A percentile compares a stretch with the other conserved stretches of the same genome.
These are phyloP conservation scores for Marmota monax DNA, from an alignment of 2,113 vertebrate genomes.

Conservation along the genomic window DNA sequence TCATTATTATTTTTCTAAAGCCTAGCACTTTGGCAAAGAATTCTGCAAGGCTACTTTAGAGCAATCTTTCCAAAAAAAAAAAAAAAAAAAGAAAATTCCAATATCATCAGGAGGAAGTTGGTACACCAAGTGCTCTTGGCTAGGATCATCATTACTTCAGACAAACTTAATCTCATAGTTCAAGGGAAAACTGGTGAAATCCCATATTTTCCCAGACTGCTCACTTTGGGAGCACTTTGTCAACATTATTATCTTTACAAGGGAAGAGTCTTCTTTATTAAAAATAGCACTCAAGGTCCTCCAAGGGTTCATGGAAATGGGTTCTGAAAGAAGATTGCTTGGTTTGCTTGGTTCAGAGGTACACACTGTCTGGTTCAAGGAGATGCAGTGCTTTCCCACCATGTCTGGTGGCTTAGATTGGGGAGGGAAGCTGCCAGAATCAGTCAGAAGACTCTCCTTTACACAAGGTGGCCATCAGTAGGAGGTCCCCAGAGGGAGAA, in stretches of 20 bases:
- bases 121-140: conserved; percentile 62
- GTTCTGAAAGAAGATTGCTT: not conserved
- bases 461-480: not conserved
- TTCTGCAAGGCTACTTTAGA: conserved; percentile 75
- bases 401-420: not conserved
- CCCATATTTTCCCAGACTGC: not conserved
- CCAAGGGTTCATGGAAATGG: not conserved
- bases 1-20: not conserved
- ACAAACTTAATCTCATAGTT: conserved; percentile 1
- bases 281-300: not conserved
- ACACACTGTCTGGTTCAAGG: not conserved
- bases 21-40: conserved; percentile 61
- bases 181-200: conserved; percentile 2
- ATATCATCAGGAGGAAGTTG: conserved; percentile 70
- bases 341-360: not conserved
- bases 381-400: not conserved
- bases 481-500: not conserved
- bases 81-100: conserved; percentile 47
- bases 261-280: conserved; percentile 37
- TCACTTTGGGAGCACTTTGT: conserved; percentile 32
- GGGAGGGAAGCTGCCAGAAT: not conserved
- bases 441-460: not conserved
- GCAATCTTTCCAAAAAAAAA: conserved; percentile 73
- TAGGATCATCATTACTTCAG: not conserved
- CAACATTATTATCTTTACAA: conserved; percentile 16